These are phyloP conservation scores for Dipodomys ordii DNA, from an alignment of 2,113 vertebrate species.

Conservation along the genomic window DNA sequence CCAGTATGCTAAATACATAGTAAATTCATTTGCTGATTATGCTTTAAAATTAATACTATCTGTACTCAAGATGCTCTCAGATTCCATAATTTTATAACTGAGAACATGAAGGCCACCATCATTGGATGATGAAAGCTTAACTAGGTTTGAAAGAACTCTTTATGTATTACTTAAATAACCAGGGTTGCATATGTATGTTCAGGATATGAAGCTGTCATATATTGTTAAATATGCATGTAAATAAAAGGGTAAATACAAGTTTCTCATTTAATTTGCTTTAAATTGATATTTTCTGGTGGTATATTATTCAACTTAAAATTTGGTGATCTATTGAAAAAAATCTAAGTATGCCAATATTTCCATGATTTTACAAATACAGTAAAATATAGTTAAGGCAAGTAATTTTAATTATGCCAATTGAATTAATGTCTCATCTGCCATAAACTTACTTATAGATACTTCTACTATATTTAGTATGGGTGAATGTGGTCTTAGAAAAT, in stretches of 20 bases:
- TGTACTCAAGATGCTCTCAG: not conserved
- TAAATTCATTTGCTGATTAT: not conserved
- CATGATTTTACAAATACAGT: not conserved
- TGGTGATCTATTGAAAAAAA: not conserved
- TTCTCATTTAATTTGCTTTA: constrained; percentile 3
- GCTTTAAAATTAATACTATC: not conserved
- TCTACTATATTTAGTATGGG: not conserved
- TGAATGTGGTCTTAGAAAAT: not conserved
- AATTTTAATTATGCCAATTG: not conserved
- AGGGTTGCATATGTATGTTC: not conserved
- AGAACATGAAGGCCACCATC: not conserved
- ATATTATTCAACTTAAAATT: not conserved
- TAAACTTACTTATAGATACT: not conserved
- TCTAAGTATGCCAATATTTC: not conserved
- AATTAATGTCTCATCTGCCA: not conserved
- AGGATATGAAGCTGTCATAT: not conserved
- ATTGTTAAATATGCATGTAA: not conserved
- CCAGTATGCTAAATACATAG: not conserved
- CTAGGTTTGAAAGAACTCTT: not conserved
- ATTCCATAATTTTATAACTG: not conserved
- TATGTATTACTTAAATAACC: not conserved
- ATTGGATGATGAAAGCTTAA: not conserved
- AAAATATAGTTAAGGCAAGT: not conserved
- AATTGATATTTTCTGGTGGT: not conserved
- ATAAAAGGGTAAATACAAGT: not conserved